Evolutionary conservation across 2,797 vertebrate genomes (phyloP).

Genomic region (Amblyraja radiata): DNA sequence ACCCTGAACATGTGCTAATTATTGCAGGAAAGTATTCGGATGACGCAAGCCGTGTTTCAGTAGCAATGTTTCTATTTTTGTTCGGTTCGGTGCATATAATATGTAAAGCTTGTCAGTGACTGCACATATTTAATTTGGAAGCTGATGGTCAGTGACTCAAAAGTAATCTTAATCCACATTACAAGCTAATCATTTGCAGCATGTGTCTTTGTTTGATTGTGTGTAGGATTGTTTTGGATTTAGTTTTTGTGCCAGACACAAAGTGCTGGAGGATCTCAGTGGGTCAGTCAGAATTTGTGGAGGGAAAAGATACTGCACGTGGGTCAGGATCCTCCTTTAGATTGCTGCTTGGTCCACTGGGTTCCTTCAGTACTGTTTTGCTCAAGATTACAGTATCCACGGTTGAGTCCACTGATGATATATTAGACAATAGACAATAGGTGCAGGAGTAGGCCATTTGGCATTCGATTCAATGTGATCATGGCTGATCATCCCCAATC

Average conservation of each 20-base stretch:
- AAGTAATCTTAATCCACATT: background rate
- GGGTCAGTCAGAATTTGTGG: too few relatives aligned
- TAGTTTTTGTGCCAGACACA: background rate
- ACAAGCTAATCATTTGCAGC: background rate
- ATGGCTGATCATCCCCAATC: too few relatives aligned
- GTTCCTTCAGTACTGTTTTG: too few relatives aligned
- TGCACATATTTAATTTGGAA: constrained; percentile 21
- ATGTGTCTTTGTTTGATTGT: background rate
- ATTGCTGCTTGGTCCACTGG: too few relatives aligned
- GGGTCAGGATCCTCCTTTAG: too few relatives aligned
- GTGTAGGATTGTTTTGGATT: background rate
- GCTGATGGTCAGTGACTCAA: background rate
- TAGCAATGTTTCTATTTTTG: constrained; percentile 24
- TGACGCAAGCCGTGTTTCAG: constrained; percentile 8
- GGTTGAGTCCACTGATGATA: too few relatives aligned
- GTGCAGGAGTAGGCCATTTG: too few relatives aligned
- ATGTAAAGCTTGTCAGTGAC: background rate
- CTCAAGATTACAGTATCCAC: too few relatives aligned
- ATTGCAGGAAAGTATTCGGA: constrained; percentile 25
- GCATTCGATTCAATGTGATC: too few relatives aligned
- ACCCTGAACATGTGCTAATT: constrained; percentile 26
- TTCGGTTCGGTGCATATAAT: background rate
- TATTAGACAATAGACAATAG: too few relatives aligned
- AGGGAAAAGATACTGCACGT: too few relatives aligned
- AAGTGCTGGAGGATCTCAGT: too few relatives aligned